phyloP scores from a whole-genome alignment of 1,140 invertebrate genomes.

The Arion vulgaris region DNA sequence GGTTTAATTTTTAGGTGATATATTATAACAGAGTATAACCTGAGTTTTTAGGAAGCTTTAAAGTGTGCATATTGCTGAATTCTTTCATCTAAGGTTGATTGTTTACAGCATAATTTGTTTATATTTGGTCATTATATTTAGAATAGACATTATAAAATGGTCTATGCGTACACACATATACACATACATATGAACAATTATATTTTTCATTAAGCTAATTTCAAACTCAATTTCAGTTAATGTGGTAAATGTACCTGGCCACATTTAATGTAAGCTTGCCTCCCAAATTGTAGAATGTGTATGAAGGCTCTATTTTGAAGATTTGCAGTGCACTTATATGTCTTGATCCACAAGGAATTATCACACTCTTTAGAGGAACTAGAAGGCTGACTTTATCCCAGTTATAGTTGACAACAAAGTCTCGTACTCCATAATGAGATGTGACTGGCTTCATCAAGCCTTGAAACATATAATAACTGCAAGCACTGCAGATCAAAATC shows the following conservation, averaged over 20 bases:
- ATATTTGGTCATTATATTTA: too few relatives aligned
- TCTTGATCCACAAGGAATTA: background rate
- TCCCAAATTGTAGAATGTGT: slow-evolving; percentile 10
- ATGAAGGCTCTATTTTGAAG: background rate
- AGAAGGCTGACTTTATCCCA: slow-evolving; percentile 19
- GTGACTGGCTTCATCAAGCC: slow-evolving; percentile 11
- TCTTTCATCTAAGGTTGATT: too few relatives aligned
- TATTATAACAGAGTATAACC: too few relatives aligned
- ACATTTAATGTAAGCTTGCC: background rate
- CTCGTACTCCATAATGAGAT: background rate
- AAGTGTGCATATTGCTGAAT: too few relatives aligned
- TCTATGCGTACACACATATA: too few relatives aligned
- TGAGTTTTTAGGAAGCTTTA: too few relatives aligned
- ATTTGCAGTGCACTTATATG: background rate
- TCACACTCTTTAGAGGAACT: slow-evolving; percentile 2
- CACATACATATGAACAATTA: too few relatives aligned
- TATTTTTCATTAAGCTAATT: too few relatives aligned
- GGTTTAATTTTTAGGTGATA: too few relatives aligned
- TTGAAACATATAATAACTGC: slow-evolving; percentile 16
- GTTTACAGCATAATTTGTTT: too few relatives aligned
- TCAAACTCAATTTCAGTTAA: too few relatives aligned
- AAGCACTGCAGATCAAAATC: background rate
- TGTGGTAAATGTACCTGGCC: background rate
- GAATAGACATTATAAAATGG: too few relatives aligned
- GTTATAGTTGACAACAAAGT: slow-evolving; percentile 7